Percentiles rank a stretch among this genome's conserved stretches.
These are phyloP conservation scores for Gracilinanus agilis DNA, from an alignment of 2,113 vertebrate species.

Conservation along the genomic window DNA sequence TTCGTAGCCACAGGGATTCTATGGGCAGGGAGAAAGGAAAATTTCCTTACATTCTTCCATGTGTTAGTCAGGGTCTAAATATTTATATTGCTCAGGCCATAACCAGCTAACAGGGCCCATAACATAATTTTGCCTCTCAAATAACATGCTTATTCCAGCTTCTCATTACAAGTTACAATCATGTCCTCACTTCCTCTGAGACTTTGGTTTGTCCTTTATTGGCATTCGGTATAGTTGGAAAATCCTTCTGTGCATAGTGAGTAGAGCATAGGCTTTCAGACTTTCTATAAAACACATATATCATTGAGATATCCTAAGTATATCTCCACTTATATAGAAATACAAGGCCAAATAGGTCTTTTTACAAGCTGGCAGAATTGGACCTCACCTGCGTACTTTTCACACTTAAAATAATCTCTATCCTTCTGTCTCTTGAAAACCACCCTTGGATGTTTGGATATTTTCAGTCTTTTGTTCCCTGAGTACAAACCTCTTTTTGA, in stretches of 20 bases:
- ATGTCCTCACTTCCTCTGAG: background rate
- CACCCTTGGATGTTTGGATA: background rate
- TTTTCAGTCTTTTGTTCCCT: conserved; percentile 12
- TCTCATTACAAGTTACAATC: background rate
- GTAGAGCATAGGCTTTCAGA: background rate
- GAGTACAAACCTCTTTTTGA: background rate
- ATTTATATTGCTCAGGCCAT: background rate
- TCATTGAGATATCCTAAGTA: background rate
- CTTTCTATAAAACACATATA: background rate
- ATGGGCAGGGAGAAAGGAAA: background rate
- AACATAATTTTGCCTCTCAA: background rate
- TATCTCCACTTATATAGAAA: background rate
- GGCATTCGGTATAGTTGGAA: no score
- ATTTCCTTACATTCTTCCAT: background rate
- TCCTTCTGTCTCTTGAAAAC: background rate
- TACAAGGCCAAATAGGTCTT: background rate
- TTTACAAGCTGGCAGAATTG: background rate
- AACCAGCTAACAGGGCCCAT: background rate
- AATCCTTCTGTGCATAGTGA: background rate
- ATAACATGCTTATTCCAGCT: background rate
- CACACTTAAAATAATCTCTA: background rate
- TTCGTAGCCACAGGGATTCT: background rate
- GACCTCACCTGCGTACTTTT: background rate
- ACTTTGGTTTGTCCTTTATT: background rate
- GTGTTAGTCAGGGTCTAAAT: background rate